phyloP scores from a whole-genome alignment of 2,113 vertebrate species.

The Indicator maculatus region DNA sequence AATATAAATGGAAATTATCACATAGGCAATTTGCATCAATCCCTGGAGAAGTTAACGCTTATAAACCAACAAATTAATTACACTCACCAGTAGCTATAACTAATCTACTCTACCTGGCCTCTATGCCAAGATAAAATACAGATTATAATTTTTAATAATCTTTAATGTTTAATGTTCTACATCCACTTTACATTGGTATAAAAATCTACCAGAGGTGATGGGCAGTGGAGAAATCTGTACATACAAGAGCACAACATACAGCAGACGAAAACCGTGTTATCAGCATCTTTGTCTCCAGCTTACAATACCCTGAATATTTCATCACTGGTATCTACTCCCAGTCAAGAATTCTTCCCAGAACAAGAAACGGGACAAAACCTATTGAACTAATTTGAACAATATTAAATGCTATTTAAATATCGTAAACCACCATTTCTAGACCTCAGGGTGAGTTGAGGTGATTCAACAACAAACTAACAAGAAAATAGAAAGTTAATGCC shows the following conservation, averaged over 20 bases:
- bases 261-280: not conserved
- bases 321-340: not conserved
- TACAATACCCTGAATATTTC: not conserved
- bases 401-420: not conserved
- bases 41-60: not conserved
- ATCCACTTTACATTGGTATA: not conserved
- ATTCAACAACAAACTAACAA: not conserved
- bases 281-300: not conserved
- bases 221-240: not conserved
- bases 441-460: accelerated
- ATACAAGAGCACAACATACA: not conserved
- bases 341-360: not conserved
- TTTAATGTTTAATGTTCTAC: not conserved
- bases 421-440: not conserved
- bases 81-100: not conserved
- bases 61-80: not conserved
- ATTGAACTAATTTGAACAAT: not conserved
- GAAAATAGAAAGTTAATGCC: not conserved
- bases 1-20: not conserved
- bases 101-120: not conserved
- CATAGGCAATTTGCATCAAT: not conserved
- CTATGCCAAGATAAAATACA: not conserved
- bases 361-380: not conserved
- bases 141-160: not conserved
- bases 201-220: accelerated